A percentile compares a stretch with the other conserved stretches of the same genome.
Conservation (phyloP, 2,113 vertebrate genomes). For the Daphoenositta chrysoptera region DNA sequence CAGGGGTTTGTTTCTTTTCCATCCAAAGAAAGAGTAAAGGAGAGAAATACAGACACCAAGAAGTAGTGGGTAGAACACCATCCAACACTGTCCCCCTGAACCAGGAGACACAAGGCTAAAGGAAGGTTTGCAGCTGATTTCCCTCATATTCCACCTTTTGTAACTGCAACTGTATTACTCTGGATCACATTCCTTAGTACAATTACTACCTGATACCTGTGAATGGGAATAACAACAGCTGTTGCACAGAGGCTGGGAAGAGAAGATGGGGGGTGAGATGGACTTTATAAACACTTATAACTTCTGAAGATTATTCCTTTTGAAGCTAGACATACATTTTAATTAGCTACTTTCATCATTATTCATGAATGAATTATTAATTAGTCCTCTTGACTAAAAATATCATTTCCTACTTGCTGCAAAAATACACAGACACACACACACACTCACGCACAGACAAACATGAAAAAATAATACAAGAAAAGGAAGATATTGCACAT, state of each 20-base stretch:
- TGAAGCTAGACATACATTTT: slow-evolving; percentile 87
- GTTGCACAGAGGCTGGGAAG: background rate
- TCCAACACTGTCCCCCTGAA: background rate
- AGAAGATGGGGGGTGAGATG: background rate
- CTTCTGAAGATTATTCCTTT: slow-evolving; percentile 74
- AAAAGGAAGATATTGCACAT: slow-evolving; percentile 58
- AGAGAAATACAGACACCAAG: background rate
- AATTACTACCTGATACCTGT: background rate
- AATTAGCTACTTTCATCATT: slow-evolving; percentile 87
- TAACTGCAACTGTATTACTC: background rate
- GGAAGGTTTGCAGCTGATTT: background rate
- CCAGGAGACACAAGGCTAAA: background rate
- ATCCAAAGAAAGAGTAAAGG: background rate
- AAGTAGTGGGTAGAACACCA: background rate
- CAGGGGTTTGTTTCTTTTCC: background rate
- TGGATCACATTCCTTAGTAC: background rate
- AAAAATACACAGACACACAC: slow-evolving; percentile 48
- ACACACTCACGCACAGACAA: background rate
- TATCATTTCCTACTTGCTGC: slow-evolving; percentile 71
- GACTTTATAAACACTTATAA: slow-evolving; percentile 64
- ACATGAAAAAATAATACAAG: slow-evolving; percentile 58
- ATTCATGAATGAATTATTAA: slow-evolving; percentile 91
- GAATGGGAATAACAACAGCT: background rate
- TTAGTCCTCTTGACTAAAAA: slow-evolving; percentile 73
- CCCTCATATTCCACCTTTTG: background rate